Evolutionary conservation across 2,888 invertebrate species (phyloP), one percentile per base, ranked within the genome.

Genomic region (Dynastes tityus): DNA sequence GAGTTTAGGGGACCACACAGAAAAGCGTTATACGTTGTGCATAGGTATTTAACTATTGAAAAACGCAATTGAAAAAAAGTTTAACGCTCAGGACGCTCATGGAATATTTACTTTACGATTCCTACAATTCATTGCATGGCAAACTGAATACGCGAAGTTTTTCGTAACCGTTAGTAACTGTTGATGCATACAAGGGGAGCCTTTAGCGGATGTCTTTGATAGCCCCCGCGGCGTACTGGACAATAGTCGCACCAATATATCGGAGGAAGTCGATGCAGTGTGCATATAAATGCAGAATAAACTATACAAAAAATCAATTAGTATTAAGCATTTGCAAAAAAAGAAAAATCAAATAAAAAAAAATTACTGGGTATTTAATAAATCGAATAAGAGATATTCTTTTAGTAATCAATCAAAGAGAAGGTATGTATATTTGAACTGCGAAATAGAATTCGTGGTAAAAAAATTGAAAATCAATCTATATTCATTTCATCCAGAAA

Each of bases 261-360:
- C 65, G 40, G 37, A 65, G 65, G 65, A 65, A 65, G 40, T 65
- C n/a, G 65, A 40, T 65, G 65, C 16, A 37, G 6, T 37, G 65
- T 65, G 65, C 65, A 65, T 65, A 32, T 40, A 65, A 65, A 65
- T 65, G 16, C 55, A 55, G 55, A 22, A n/a, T 55, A 22, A 55
- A 45, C 45, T 8, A 16, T 55, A 4, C 8, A 55, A 55, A 55
- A 55, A 16, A 1, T 22, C 11, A 22, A n/a, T 6, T 40, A 40
- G 9, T 9, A 40, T 51, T n/a, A 13, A 51, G 2, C 32, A 32
- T 32, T 32, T 3, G 3, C 32, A 32, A 37, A 37, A 37, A 37
- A 37, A 37, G 5, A 37, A 37, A 55, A 55, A 55, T n/a, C 2
- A n/a, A 22, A n/a, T 9, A 16, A 22, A 55, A 55, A n/a, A 55